Conservation (phyloP, 2,888 invertebrate species). For the Monochamus alternatus region DNA sequence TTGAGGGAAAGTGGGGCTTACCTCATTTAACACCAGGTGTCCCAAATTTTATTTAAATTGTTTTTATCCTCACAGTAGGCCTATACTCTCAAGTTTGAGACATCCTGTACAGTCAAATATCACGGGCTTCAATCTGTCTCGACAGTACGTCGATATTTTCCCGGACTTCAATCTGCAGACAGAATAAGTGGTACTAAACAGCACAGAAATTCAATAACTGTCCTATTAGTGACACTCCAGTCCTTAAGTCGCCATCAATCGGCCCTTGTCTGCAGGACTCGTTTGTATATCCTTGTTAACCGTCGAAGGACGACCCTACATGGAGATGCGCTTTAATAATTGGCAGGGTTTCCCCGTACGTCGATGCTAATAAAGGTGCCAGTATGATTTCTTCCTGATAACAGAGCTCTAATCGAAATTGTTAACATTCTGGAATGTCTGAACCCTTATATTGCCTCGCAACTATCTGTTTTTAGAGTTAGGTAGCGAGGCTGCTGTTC, state of each 20-base stretch:
- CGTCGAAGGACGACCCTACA: constrained; percentile 54
- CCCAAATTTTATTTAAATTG: no score
- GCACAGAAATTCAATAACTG: constrained; percentile 64
- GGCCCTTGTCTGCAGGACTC: constrained; percentile 51
- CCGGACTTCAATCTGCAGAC: constrained; percentile 47
- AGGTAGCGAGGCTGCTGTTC: constrained; percentile 46
- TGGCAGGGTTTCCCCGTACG: constrained; percentile 37
- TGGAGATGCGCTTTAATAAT: constrained; percentile 51
- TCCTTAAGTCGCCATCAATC: constrained; percentile 61
- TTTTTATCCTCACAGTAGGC: no score
- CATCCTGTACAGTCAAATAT: constrained; percentile 25
- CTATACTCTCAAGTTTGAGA: no score
- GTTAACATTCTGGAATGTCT: constrained; percentile 66
- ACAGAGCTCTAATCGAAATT: constrained; percentile 68
- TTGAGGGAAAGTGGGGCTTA: no score
- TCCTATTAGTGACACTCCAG: constrained; percentile 64
- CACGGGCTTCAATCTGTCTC: constrained; percentile 40
- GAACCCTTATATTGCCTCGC: constrained; percentile 62
- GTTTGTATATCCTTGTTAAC: constrained; percentile 53
- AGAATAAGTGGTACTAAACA: constrained; percentile 60
- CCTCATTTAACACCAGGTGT: no score
- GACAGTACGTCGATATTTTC: constrained; percentile 38
- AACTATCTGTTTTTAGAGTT: constrained; percentile 53
- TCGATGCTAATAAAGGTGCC: constrained; percentile 28
- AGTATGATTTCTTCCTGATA: constrained; percentile 40